A percentile compares a stretch with the other conserved stretches of the same genome.
These are phyloP conservation scores for Diuraphis noxia DNA, from an alignment of 1,140 invertebrate species.

Conservation along the genomic window DNA sequence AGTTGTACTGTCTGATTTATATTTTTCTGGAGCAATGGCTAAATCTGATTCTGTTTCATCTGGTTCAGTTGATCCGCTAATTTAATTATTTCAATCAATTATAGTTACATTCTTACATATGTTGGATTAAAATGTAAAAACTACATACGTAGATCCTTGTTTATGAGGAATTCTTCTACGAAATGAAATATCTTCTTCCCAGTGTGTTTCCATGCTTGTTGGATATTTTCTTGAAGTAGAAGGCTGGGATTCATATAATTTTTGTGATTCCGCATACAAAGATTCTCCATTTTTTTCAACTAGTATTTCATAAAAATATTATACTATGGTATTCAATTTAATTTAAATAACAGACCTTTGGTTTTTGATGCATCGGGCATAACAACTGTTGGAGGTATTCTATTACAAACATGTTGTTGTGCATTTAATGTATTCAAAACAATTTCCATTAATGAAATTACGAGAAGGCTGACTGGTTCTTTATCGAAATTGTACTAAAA, in stretches of 20 bases:
- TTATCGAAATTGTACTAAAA: constrained; percentile 87
- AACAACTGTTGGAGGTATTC: constrained; percentile 76
- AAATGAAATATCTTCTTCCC: constrained; percentile 65
- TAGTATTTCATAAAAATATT: constrained; percentile 7
- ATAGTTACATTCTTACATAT: constrained; percentile 9
- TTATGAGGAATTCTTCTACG: constrained; percentile 56
- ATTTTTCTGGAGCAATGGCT: constrained; percentile 84
- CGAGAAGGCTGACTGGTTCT: constrained; percentile 76
- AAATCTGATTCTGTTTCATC: constrained; percentile 85
- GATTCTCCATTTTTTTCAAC: constrained; percentile 41
- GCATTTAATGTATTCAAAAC: constrained; percentile 92
- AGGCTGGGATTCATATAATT: constrained; percentile 58
- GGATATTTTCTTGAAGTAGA: constrained; percentile 60
- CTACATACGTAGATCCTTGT: constrained; percentile 55
- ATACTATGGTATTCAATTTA: neutral
- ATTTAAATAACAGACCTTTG: constrained; percentile 65
- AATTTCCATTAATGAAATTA: constrained; percentile 82
- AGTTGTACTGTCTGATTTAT: constrained; percentile 77
- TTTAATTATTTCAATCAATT: constrained; percentile 47
- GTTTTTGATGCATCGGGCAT: constrained; percentile 66
- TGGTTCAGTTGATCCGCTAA: constrained; percentile 74
- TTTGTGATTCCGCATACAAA: constrained; percentile 56
- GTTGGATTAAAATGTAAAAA: constrained; percentile 58
- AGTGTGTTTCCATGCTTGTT: constrained; percentile 70
- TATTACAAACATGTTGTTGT: constrained; percentile 84